A percentile compares a stretch with the other conserved stretches of the same genome.
Conservation (phyloP, 1,140 invertebrate genomes). For the Scaptodrosophila lebanonensis region DNA sequence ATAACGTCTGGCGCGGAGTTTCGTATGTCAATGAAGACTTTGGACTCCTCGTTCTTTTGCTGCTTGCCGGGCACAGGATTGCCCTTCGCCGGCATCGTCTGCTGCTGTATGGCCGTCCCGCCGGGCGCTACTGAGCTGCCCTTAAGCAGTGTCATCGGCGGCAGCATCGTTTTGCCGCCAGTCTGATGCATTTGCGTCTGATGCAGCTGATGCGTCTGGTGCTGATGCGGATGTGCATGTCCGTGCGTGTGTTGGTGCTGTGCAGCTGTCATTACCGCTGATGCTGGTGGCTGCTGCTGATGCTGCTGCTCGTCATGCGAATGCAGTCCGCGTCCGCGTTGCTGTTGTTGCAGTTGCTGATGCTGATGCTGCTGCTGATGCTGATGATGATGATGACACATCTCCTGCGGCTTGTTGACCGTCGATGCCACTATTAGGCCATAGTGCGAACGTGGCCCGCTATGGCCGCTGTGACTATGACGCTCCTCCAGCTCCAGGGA, state of each 20-base stretch:
- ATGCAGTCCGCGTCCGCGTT: constrained; percentile 36
- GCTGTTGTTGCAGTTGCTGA: constrained; percentile 37
- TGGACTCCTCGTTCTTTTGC: constrained; percentile 68
- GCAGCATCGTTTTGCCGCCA: constrained; percentile 32
- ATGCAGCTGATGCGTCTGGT: not conserved
- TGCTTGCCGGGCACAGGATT: constrained; percentile 31
- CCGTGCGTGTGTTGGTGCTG: constrained; percentile 27
- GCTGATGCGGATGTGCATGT: constrained; percentile 1
- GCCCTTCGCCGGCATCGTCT: constrained; percentile 21
- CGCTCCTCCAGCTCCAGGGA: constrained; percentile 52
- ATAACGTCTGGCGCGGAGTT: constrained; percentile 93
- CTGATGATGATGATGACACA: constrained; percentile 73
- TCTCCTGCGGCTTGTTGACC: constrained; percentile 52
- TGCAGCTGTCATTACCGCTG: constrained; percentile 39
- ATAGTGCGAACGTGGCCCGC: constrained; percentile 47
- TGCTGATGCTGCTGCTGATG: constrained; percentile 59
- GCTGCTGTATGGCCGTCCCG: constrained; percentile 15
- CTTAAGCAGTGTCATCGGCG: constrained; percentile 78
- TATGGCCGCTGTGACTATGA: constrained; percentile 39
- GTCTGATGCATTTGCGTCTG: constrained; percentile 14
- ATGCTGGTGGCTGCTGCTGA: constrained; percentile 46
- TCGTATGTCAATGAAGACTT: constrained; percentile 77
- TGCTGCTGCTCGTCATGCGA: constrained; percentile 47
- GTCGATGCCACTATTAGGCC: constrained; percentile 44
- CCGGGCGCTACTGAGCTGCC: constrained; percentile 32